phyloP scores from a whole-genome alignment of 2,888 invertebrate species.

The Rhamphomyia laevipes region DNA sequence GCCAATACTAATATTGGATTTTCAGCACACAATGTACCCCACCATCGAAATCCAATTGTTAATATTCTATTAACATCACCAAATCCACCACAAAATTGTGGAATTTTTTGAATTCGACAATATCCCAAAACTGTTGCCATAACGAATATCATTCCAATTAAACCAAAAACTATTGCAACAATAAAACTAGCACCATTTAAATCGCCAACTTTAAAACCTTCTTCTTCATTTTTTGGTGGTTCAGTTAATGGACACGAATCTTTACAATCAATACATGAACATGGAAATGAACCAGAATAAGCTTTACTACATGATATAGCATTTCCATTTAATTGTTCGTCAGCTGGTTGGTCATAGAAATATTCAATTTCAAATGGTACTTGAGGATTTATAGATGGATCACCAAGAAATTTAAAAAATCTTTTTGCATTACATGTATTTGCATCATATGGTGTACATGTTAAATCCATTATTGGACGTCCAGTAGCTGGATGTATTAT shows the following conservation, averaged over 20 bases:
- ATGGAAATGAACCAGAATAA: constrained; percentile 45
- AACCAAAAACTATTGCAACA: constrained; percentile 44
- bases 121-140: constrained; percentile 15
- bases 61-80: constrained; percentile 22
- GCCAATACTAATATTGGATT: constrained; percentile 53
- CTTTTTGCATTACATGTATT: constrained; percentile 54
- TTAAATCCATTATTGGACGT: constrained; percentile 59
- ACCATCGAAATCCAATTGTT: constrained; percentile 34
- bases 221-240: constrained; percentile 35
- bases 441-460: constrained; percentile 57
- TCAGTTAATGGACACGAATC: constrained; percentile 46
- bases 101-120: constrained; percentile 17
- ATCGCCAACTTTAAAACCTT: constrained; percentile 44
- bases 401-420: constrained; percentile 56
- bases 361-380: constrained; percentile 56
- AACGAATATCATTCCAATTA: constrained; percentile 28
- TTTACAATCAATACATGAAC: constrained; percentile 68
- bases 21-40: constrained; percentile 50
- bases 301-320: constrained; percentile 49
- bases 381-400: constrained; percentile 40
- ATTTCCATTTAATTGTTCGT: constrained; percentile 37
- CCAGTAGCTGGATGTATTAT: constrained; percentile 69
- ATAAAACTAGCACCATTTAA: constrained; percentile 54
- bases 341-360: constrained; percentile 30
- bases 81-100: constrained; percentile 28